A percentile compares a stretch with the other conserved stretches of the same genome.
Conservation (phyloP, 2,797 vertebrate species). For the Gymnoscopelus microlampas region DNA sequence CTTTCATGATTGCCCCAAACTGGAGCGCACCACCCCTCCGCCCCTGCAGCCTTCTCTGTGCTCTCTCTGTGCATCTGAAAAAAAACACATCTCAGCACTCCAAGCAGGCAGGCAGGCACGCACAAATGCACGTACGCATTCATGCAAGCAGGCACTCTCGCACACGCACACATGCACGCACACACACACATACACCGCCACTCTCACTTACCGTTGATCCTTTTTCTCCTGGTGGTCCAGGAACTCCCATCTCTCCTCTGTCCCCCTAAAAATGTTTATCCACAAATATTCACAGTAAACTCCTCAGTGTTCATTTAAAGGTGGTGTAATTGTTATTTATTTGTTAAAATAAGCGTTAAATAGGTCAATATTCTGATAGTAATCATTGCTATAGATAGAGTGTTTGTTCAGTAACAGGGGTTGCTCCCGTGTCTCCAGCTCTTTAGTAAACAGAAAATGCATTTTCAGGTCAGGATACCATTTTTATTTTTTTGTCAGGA, state of each 20-base stretch:
- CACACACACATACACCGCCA: background rate
- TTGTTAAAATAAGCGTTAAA: too few species aligned
- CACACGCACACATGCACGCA: slow-evolving; percentile 1
- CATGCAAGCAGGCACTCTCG: background rate
- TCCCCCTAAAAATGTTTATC: slow-evolving; percentile 85
- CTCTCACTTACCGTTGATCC: slow-evolving; percentile 89
- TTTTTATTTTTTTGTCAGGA: background rate
- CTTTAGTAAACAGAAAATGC: too few species aligned
- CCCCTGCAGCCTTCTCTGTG: background rate
- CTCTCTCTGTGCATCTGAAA: background rate
- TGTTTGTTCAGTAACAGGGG: too few species aligned
- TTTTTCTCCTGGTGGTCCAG: slow-evolving; percentile 94
- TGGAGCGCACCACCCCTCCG: too few species aligned
- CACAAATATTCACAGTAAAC: too few species aligned
- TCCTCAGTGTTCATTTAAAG: too few species aligned
- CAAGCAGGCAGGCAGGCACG: background rate
- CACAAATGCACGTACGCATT: background rate
- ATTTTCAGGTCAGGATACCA: too few species aligned
- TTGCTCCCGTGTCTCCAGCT: too few species aligned
- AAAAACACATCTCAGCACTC: background rate
- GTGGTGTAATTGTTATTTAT: too few species aligned
- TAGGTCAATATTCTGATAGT: too few species aligned
- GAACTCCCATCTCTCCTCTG: slow-evolving; percentile 90
- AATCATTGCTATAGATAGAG: too few species aligned
- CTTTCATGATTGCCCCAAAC: background rate